These are phyloP conservation scores for Asteroscopus sphinx DNA, from an alignment of 2,888 invertebrate species.

Conservation along the genomic window DNA sequence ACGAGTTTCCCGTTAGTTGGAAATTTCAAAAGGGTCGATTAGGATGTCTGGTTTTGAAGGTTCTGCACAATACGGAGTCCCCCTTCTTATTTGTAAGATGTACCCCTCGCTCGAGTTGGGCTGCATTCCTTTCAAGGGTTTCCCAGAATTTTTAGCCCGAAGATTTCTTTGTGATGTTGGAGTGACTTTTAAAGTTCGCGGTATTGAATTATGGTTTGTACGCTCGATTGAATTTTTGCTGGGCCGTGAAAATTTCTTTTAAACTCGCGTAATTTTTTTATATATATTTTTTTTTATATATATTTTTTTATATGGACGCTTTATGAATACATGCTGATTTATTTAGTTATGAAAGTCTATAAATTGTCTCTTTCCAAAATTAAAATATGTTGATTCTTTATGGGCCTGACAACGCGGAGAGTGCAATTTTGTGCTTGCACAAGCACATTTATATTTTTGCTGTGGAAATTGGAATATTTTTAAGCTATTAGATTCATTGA, in stretches of 20 bases:
- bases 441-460: background rate
- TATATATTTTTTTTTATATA: constrained; percentile 30
- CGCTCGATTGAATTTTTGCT: constrained; percentile 77
- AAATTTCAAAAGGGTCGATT: constrained; percentile 89
- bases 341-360: constrained; percentile 34
- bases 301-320: background rate
- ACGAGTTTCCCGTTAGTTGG: constrained; percentile 89
- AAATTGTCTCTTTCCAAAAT: constrained; percentile 12
- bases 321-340: constrained; percentile 44
- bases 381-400: constrained; percentile 7
- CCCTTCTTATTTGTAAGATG: constrained; percentile 85
- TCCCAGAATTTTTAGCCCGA: constrained; percentile 73
- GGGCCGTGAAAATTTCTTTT: constrained; percentile 54
- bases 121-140: constrained; percentile 77
- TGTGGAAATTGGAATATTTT: no score
- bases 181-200: constrained; percentile 78
- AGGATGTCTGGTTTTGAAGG: constrained; percentile 89
- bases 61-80: constrained; percentile 81
- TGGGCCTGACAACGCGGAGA: background rate
- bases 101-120: constrained; percentile 70
- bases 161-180: constrained; percentile 73
- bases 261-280: constrained; percentile 35
- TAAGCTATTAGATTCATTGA: no score
- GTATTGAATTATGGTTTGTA: constrained; percentile 79
- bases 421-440: background rate